Conservation (phyloP, 2,113 vertebrate genomes). For the Gambusia affinis region DNA sequence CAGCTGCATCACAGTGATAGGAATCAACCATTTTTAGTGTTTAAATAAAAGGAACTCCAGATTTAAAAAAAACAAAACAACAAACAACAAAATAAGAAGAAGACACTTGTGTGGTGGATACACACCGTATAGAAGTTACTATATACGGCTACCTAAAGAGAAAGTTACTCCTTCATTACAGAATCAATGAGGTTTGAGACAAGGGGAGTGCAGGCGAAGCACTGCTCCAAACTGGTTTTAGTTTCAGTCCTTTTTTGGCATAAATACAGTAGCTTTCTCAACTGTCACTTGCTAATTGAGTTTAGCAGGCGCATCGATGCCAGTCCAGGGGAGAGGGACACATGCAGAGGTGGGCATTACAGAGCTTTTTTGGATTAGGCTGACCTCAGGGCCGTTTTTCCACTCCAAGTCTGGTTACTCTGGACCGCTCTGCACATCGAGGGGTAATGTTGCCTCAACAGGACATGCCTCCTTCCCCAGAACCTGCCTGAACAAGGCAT, state of each 20-base stretch:
- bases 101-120: conserved; percentile 2
- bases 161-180: conserved; percentile 4
- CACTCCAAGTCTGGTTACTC: conserved; percentile 76
- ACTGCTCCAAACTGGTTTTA: conserved; percentile 36
- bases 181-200: conserved; percentile 22
- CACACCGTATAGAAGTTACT: conserved; percentile 35
- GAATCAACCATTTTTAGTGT: conserved; percentile 36
- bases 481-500: conserved; percentile 43
- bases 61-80: not conserved
- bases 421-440: conserved; percentile 52
- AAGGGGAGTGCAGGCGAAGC: conserved; percentile 24
- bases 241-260: conserved; percentile 70
- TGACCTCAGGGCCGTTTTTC: conserved; percentile 70
- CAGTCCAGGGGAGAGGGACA: conserved; percentile 39
- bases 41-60: conserved; percentile 35
- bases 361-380: conserved; percentile 73
- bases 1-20: conserved; percentile 68
- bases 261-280: conserved; percentile 57
- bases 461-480: conserved; percentile 55
- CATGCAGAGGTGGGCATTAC: conserved; percentile 60
- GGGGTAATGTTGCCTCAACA: conserved; percentile 71
- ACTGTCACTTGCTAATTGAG: conserved; percentile 71
- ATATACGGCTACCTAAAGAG: not conserved
- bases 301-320: conserved; percentile 53
- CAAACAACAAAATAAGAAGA: not conserved